These are phyloP conservation scores for Oxytorus armatus DNA, from an alignment of 2,888 invertebrate species.

Conservation along the genomic window DNA sequence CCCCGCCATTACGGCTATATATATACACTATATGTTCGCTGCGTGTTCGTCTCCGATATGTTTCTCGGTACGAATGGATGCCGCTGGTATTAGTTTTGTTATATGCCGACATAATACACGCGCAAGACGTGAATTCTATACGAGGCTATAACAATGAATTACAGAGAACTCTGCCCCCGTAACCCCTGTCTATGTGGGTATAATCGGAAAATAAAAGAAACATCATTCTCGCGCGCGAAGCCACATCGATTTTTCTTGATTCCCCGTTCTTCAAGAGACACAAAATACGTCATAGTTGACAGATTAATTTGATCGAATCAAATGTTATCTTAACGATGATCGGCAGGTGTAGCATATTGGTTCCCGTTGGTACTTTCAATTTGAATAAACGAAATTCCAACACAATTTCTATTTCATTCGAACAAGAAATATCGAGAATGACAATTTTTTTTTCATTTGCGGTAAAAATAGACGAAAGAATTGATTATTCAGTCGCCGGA, in stretches of 20 bases:
- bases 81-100: background rate
- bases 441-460: too few relatives aligned
- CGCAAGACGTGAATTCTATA: slow-evolving; percentile 5
- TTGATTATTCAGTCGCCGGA: background rate
- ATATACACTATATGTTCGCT: background rate
- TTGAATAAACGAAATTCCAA: too few relatives aligned
- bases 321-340: background rate
- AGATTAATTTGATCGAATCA: too few relatives aligned
- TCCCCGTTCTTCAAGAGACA: too few relatives aligned
- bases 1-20: slow-evolving; percentile 22
- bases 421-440: background rate
- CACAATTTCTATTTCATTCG: too few relatives aligned
- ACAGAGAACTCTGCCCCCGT: background rate
- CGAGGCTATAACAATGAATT: background rate
- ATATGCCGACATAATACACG: background rate
- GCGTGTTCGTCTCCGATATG: too few relatives aligned
- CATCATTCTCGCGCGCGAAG: background rate
- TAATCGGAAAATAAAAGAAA: background rate
- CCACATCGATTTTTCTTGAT: background rate
- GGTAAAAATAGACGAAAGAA: background rate
- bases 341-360: too few relatives aligned
- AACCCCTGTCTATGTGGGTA: too few relatives aligned
- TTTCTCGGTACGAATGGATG: background rate
- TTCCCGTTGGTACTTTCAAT: too few relatives aligned
- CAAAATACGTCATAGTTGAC: too few relatives aligned